Evolutionary conservation across 2,113 vertebrate species (phyloP).

Genomic region (Thymallus thymallus): DNA sequence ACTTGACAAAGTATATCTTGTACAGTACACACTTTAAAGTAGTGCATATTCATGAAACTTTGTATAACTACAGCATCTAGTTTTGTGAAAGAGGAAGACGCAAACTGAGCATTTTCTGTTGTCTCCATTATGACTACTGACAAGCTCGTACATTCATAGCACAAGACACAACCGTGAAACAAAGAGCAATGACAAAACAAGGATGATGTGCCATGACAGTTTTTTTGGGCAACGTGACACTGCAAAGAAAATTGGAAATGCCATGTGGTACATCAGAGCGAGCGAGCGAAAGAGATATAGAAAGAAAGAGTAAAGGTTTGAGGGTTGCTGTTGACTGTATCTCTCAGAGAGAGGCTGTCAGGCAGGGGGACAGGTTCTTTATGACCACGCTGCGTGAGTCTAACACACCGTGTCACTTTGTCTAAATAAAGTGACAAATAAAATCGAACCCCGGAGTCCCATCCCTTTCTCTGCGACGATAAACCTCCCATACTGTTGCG

Average conservation of each 20-base stretch:
- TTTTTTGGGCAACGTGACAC: no score
- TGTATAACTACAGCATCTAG: neutral
- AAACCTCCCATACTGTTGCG: constrained; percentile 53
- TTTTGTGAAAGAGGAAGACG: neutral
- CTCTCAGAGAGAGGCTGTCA: constrained; percentile 50
- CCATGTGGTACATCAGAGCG: no score
- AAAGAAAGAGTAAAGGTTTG: constrained; percentile 10
- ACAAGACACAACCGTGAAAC: neutral
- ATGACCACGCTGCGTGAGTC: constrained; percentile 62
- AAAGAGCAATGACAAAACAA: no score
- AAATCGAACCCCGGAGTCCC: constrained; percentile 72
- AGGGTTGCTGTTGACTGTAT: constrained; percentile 27
- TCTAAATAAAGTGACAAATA: constrained; percentile 82
- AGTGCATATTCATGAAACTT: neutral
- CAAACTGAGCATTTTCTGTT: neutral
- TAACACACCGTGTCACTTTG: constrained; percentile 68
- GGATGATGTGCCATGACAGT: no score
- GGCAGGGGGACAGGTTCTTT: constrained; percentile 59
- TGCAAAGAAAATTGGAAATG: no score
- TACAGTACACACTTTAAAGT: neutral
- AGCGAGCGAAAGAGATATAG: neutral
- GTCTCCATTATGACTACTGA: constrained; percentile 24
- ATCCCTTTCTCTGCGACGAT: constrained; percentile 66
- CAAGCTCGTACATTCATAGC: constrained; percentile 23
- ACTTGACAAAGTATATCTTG: no score